Evolutionary conservation across 1,140 invertebrate genomes (phyloP).

Genomic region (Atopsyche davidsoni): DNA sequence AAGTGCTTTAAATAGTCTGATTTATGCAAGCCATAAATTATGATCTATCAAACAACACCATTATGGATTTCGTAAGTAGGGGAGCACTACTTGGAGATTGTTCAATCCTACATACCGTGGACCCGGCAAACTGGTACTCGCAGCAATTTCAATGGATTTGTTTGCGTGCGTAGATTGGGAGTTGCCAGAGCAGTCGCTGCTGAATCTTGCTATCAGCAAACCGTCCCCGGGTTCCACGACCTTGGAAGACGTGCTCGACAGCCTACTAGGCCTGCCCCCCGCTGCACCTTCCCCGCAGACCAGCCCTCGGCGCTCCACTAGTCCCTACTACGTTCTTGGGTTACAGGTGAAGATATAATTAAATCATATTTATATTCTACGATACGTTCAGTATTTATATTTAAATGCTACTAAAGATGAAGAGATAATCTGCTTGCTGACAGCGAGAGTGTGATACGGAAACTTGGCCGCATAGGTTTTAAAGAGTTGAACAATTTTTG

Average conservation of each 20-base stretch:
- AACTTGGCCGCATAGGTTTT: not conserved
- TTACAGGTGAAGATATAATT: constrained; percentile 56
- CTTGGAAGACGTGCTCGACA: constrained; percentile 88
- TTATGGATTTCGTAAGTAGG: no score
- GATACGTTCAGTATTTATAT: no score
- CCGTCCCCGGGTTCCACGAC: constrained; percentile 75
- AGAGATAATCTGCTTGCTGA: no score
- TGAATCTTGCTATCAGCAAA: constrained; percentile 39
- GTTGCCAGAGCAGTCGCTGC: constrained; percentile 30
- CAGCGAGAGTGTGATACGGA: not conserved
- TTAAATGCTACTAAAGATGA: no score
- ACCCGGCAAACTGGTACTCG: no score
- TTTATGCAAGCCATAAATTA: no score
- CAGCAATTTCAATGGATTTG: no score
- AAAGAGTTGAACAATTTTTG: not conserved
- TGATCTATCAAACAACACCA: no score
- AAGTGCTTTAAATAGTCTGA: no score
- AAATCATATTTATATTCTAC: no score
- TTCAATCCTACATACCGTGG: no score
- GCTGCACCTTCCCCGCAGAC: constrained; percentile 54
- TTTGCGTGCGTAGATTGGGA: constrained; percentile 30
- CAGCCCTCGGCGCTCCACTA: constrained; percentile 58
- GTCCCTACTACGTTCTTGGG: constrained; percentile 57
- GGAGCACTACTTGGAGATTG: no score
- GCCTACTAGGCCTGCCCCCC: constrained; percentile 76